Evolutionary conservation across 1,140 invertebrate species (phyloP).

Genomic region (Prorops nasuta): DNA sequence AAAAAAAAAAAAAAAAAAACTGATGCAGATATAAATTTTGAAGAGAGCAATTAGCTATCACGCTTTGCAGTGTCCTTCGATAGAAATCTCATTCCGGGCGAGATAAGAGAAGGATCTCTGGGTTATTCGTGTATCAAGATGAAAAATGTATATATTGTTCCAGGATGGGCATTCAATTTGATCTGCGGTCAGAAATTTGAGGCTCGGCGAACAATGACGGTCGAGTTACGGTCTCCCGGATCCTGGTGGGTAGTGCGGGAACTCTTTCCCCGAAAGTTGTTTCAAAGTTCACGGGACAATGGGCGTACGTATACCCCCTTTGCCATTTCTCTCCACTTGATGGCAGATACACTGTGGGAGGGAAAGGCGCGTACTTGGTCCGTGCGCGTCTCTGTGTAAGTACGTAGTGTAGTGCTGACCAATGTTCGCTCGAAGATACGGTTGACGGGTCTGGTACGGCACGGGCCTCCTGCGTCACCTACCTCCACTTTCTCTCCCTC

Average conservation of each 20-base stretch:
- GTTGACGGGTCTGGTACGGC: constrained; percentile 45
- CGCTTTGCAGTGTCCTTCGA: too few species aligned
- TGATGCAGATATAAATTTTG: too few species aligned
- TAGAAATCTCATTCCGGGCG: too few species aligned
- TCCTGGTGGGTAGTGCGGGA: constrained; percentile 16
- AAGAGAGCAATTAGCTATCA: too few species aligned
- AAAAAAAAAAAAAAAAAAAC: too few species aligned
- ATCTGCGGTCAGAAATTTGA: constrained; percentile 2
- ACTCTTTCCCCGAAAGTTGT: constrained; percentile 48
- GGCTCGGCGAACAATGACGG: constrained; percentile 2
- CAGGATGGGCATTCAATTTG: too few species aligned
- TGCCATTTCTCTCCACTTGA: constrained; percentile 15
- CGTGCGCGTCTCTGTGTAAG: constrained; percentile 14
- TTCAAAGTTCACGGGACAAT: constrained; percentile 53
- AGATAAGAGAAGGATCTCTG: too few species aligned
- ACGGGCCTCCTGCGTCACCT: too few species aligned
- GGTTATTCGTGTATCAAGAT: too few species aligned
- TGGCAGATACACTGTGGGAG: constrained; percentile 26
- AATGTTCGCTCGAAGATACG: constrained; percentile 50
- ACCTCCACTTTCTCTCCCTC: constrained; percentile 33
- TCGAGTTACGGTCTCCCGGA: constrained; percentile 15
- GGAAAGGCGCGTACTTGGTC: constrained; percentile 29
- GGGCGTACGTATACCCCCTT: constrained; percentile 36
- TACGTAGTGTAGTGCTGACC: constrained; percentile 44
- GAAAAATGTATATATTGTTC: not conserved